Evolutionary conservation across 2,797 vertebrate species (phyloP).

Genomic region (Hippopotamyrus pictus): DNA sequence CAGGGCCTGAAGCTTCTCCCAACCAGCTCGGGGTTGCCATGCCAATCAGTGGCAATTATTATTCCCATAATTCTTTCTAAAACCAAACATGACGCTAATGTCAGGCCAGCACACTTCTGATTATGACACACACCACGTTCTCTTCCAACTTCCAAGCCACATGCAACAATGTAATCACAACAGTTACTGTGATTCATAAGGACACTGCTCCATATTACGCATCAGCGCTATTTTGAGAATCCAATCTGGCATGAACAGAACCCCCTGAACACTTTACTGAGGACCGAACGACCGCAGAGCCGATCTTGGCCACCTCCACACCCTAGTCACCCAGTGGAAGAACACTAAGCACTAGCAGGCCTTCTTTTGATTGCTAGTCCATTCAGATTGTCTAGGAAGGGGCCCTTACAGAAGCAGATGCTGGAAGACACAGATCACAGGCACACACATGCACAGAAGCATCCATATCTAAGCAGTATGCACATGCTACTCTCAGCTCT

Average conservation of each 20-base stretch:
- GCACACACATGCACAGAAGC: not conserved
- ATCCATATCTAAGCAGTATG: not conserved
- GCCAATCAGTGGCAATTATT: not conserved
- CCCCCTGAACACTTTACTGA: not conserved
- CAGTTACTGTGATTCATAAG: not conserved
- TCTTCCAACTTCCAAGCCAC: not conserved
- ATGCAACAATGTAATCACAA: slow-evolving; percentile 10
- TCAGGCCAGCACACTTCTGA: slow-evolving; percentile 1
- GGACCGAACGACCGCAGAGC: not conserved
- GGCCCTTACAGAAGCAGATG: not conserved
- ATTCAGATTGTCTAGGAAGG: not conserved
- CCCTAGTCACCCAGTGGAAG: not conserved
- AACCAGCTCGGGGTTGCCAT: not conserved
- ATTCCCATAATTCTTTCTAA: not conserved
- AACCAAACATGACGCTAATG: not conserved
- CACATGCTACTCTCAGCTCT: not conserved
- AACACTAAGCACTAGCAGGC: not conserved
- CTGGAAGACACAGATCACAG: not conserved
- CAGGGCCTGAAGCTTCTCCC: not conserved
- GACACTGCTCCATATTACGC: not conserved
- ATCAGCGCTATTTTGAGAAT: not conserved
- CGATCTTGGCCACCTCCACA: not conserved
- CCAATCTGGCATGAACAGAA: not conserved
- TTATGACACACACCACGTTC: not conserved
- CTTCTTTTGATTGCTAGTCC: not conserved